Evolutionary conservation across 2,888 invertebrate species (phyloP), one percentile per base, ranked within the genome.

Genomic region (Unio pictorum): DNA sequence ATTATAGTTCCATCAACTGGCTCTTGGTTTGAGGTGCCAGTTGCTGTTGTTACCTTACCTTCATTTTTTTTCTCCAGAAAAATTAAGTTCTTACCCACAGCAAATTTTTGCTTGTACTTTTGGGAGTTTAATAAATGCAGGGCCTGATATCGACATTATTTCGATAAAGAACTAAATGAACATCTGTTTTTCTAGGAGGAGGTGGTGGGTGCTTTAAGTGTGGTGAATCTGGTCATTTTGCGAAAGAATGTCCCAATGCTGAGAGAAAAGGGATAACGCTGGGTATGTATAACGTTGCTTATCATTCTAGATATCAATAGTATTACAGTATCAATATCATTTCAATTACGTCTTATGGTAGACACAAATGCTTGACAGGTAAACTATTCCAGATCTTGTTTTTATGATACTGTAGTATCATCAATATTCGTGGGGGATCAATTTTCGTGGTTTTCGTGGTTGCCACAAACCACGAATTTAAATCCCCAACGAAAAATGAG

Each of bases 141-240:
- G 66, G 1, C 0, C 55, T n/a, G 59, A 60, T 15, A 61, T 55
- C 7, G 28, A 61, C 23, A 11, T 64, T 17, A 34, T 56, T 28
- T n/a, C 1, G 11, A 55, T 61, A 67, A 55, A 61, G 55, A 58
- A 7, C 7, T 23, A 54, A 26, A 23, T 56, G 63, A 23, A n/a
- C 5, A n/a, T 34, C 2, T 56, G 26, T 67, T 54, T 68, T 57
- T 55, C 64, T 64, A 61, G 73, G 73, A 54, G 56, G 67, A 28
- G 61, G 66, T 55, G 71, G 75, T 58, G 67, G 64, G 17, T 86
- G 86, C 66, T 83, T 76, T 74, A 87, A 86, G 61, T 87, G 88
- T 78, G 82, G 83, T 17, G 83, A 87, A 68, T 75, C 75, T 28
- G 86, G 86, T 0, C 87, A 88, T 68, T 73, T 85, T 58, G 74